Conservation (phyloP, 35 echinoderm and acorn worm genomes). For the Lytechinus pictus region DNA sequence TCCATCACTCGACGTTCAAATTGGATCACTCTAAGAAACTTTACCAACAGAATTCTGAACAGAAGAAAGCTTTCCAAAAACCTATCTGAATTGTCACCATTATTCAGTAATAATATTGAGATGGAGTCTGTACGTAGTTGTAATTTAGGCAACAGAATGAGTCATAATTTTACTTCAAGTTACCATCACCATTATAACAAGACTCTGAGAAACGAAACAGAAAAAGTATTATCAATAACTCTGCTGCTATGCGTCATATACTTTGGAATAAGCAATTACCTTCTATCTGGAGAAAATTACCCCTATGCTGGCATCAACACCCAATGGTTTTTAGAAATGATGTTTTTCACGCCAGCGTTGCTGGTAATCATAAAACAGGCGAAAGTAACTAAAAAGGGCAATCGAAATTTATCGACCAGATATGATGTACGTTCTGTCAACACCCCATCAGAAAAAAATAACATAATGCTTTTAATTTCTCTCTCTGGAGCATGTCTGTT, state of each 20-base stretch:
- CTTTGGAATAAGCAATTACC: not conserved
- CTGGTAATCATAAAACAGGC: not conserved
- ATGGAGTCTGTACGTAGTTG: not conserved
- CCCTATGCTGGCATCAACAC: not conserved
- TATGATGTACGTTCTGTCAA: not conserved
- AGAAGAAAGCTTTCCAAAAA: not conserved
- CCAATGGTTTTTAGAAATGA: not conserved
- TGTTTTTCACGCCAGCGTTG: not conserved
- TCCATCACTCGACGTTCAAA: not conserved
- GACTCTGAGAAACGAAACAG: not conserved
- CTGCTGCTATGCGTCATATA: not conserved
- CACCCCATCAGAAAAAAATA: not conserved
- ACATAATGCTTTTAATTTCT: not conserved
- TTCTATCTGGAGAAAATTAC: not conserved
- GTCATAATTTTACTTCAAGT: not conserved
- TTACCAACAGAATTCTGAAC: not conserved
- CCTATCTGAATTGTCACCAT: not conserved
- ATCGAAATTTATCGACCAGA: not conserved
- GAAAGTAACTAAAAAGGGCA: not conserved
- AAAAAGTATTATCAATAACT: not conserved
- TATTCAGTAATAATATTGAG: not conserved
- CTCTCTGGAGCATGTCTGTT: not conserved
- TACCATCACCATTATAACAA: not conserved
- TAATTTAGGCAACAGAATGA: too few species aligned
- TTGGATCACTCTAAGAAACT: not conserved